Percentiles rank a stretch among this genome's conserved stretches.
Conservation (phyloP, 2,888 invertebrate species). For the Cataglyphis altisquamis region DNA sequence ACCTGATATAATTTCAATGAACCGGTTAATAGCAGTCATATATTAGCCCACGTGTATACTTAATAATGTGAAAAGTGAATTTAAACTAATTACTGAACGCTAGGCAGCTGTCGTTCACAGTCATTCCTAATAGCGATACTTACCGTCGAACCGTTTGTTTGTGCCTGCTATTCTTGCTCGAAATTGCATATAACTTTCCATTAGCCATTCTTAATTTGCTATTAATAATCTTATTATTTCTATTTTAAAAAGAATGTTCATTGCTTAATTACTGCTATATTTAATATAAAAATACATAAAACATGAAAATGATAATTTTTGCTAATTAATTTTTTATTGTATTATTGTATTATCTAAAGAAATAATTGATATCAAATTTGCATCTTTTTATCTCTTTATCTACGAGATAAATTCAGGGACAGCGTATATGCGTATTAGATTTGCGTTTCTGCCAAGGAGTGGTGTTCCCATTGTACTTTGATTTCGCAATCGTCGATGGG, state of each 20-base stretch:
- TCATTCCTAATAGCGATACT: constrained; percentile 50
- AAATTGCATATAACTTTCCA: constrained; percentile 2
- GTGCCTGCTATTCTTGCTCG: constrained; percentile 10
- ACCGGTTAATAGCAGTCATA: constrained; percentile 24
- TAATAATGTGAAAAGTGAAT: constrained; percentile 75
- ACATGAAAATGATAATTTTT: neutral
- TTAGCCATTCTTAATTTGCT: neutral
- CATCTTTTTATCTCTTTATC: neutral
- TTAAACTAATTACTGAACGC: constrained; percentile 74
- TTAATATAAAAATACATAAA: neutral
- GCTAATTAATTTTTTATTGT: neutral
- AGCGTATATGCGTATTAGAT: neutral
- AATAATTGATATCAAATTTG: neutral
- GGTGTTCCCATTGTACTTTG: neutral
- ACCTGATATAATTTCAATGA: constrained; percentile 11
- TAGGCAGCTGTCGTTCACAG: constrained; percentile 73
- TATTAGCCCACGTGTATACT: constrained; percentile 7
- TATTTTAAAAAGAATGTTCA: neutral
- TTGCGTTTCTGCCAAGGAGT: neutral
- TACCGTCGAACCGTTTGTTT: constrained; percentile 35
- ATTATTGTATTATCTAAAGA: neutral
- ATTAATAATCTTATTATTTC: neutral
- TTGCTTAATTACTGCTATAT: neutral
- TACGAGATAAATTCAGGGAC: neutral
- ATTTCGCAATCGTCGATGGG: constrained; percentile 30